These are phyloP conservation scores for Xestia sexstrigata DNA, from an alignment of 2,888 invertebrate genomes.

Conservation along the genomic window DNA sequence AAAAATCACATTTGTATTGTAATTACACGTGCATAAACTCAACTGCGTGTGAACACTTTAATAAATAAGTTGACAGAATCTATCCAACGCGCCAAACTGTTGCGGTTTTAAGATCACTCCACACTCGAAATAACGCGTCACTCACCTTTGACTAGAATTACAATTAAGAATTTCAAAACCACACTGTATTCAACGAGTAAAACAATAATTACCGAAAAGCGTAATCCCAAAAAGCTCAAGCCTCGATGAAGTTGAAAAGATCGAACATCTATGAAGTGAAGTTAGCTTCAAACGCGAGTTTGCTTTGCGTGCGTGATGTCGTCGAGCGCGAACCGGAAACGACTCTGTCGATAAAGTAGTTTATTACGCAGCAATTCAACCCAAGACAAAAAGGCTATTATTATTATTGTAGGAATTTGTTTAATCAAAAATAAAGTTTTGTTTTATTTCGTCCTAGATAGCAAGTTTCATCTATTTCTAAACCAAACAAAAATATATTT, in stretches of 20 bases:
- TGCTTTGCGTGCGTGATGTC: conserved; percentile 87
- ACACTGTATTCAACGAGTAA: conserved; percentile 75
- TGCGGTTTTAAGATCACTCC: conserved; percentile 73
- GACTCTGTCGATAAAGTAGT: conserved; percentile 81
- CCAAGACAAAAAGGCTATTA: conserved; percentile 33
- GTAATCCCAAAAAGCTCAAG: conserved; percentile 87
- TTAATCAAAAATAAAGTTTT: not conserved
- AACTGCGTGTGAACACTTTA: conserved; percentile 81
- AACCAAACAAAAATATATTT: not conserved
- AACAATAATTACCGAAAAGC: conserved; percentile 89
- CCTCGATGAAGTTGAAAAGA: conserved; percentile 88
- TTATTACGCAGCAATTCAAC: conserved; percentile 81
- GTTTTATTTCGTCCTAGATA: not conserved
- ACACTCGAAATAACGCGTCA: conserved; percentile 69
- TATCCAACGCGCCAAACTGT: conserved; percentile 88
- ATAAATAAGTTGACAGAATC: conserved; percentile 87
- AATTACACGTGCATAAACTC: conserved; percentile 87
- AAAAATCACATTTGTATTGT: conserved; percentile 80
- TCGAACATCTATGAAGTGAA: conserved; percentile 89
- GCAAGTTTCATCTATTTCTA: not conserved
- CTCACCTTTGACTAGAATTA: conserved; percentile 74
- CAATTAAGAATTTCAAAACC: conserved; percentile 66
- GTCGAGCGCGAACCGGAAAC: conserved; percentile 88
- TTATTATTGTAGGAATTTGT: not conserved
- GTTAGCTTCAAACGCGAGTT: conserved; percentile 82